These are phyloP conservation scores for Ectemnius continuus DNA, from an alignment of 2,888 invertebrate genomes.

Conservation along the genomic window DNA sequence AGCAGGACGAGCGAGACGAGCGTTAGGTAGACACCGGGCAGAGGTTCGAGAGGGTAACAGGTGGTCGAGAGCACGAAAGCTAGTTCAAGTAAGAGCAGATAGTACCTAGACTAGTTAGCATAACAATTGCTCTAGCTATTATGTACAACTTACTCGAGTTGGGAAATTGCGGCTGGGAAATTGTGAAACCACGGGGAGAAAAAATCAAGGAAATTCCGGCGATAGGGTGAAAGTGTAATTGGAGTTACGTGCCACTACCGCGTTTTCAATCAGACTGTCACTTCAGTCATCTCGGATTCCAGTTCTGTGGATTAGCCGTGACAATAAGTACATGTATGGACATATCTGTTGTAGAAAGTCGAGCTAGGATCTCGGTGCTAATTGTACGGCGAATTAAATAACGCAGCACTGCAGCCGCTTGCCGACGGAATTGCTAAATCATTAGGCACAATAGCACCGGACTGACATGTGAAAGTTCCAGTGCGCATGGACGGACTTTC, in stretches of 20 bases:
- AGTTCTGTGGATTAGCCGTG: too few relatives aligned
- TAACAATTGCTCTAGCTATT: slow-evolving; percentile 75
- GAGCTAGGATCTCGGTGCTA: neutral
- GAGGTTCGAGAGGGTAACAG: slow-evolving; percentile 74
- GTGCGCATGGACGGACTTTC: neutral
- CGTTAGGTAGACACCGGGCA: slow-evolving; percentile 57
- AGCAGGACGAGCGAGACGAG: slow-evolving; percentile 59
- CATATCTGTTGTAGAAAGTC: too few relatives aligned
- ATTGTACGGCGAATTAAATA: neutral
- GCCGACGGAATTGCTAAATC: slow-evolving; percentile 5
- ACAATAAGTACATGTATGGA: too few relatives aligned
- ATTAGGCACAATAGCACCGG: slow-evolving; percentile 2
- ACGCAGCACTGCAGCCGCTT: neutral
- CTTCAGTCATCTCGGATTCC: too few relatives aligned
- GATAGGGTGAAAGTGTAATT: slow-evolving; percentile 15
- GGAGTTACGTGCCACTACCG: neutral
- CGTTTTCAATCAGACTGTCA: neutral
- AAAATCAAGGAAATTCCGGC: slow-evolving; percentile 28
- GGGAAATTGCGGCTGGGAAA: too few relatives aligned
- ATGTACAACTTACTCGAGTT: slow-evolving; percentile 69
- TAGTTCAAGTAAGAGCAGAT: slow-evolving; percentile 74
- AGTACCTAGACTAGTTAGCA: slow-evolving; percentile 74
- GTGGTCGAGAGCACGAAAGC: slow-evolving; percentile 75
- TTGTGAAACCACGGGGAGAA: slow-evolving; percentile 6
- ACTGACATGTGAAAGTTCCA: slow-evolving; percentile 5